These are phyloP conservation scores for Brassicogethes aeneus DNA, from an alignment of 2,888 invertebrate species.

Conservation along the genomic window DNA sequence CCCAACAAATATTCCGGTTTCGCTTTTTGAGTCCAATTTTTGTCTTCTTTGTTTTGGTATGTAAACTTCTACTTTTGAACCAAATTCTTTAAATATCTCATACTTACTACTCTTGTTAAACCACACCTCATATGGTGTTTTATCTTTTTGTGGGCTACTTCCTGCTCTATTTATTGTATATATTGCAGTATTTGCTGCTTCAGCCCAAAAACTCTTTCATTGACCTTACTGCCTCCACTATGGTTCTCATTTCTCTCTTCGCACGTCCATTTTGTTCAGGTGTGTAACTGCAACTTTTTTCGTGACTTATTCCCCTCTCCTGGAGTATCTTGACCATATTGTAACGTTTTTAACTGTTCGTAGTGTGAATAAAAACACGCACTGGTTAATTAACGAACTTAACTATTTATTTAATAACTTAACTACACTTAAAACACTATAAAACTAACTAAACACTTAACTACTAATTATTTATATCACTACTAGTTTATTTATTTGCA, in stretches of 20 bases:
- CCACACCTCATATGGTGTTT: slow-evolving; percentile 33
- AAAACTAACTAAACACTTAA: too few relatives aligned
- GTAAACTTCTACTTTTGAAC: slow-evolving; percentile 28
- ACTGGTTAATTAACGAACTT: too few relatives aligned
- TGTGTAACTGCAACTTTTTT: slow-evolving; percentile 26
- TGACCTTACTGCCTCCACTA: slow-evolving; percentile 27
- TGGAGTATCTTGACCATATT: slow-evolving; percentile 18
- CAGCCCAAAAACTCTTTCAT: slow-evolving; percentile 27
- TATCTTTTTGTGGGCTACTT: slow-evolving; percentile 9
- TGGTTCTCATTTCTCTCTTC: slow-evolving; percentile 30
- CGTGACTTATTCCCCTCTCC: slow-evolving; percentile 22
- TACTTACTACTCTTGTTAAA: slow-evolving; percentile 27
- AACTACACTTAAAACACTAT: too few relatives aligned
- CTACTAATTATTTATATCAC: too few relatives aligned
- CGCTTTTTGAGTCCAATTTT: slow-evolving; percentile 30
- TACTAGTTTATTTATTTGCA: too few relatives aligned
- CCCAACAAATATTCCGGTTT: slow-evolving; percentile 29
- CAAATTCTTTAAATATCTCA: slow-evolving; percentile 31
- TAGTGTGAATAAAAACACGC: too few relatives aligned
- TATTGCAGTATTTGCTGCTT: slow-evolving; percentile 24
- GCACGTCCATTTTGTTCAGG: slow-evolving; percentile 32
- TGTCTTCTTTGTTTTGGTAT: slow-evolving; percentile 28
- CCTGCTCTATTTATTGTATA: slow-evolving; percentile 17
- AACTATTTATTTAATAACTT: too few relatives aligned
- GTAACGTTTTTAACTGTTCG: too few relatives aligned